A percentile compares a stretch with the other conserved stretches of the same genome.
phyloP scores from a whole-genome alignment of 2,113 vertebrate genomes.

The Sapayoa aenigma region DNA sequence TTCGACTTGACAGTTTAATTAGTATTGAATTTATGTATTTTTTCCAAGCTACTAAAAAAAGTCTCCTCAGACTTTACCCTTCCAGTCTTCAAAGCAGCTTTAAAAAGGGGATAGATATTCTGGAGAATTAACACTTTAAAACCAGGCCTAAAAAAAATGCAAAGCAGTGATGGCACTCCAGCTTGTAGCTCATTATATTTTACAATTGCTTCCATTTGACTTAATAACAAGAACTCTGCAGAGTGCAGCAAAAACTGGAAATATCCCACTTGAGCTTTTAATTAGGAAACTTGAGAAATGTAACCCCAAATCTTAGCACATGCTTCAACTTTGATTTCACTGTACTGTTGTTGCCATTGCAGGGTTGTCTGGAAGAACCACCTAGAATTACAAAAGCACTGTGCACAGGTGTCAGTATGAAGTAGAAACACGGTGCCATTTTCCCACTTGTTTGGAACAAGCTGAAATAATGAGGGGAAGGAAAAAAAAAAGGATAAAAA shows the following conservation, averaged over 20 bases:
- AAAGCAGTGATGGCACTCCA: background rate
- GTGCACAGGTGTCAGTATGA: background rate
- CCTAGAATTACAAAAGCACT: background rate
- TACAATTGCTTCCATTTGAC: background rate
- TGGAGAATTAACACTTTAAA: background rate
- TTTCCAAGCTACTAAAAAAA: background rate
- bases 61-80: background rate
- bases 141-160: background rate
- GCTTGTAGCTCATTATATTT: background rate
- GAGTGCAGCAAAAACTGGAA: background rate
- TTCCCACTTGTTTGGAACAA: background rate
- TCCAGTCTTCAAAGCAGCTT: background rate
- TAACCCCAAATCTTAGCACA: background rate
- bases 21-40: background rate
- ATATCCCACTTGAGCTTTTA: background rate
- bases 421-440: rapidly evolving
- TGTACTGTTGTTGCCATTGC: background rate
- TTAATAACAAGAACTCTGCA: background rate
- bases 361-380: background rate
- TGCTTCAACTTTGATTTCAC: background rate
- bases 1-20: background rate
- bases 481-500: background rate
- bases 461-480: background rate
- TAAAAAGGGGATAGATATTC: background rate
- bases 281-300: background rate